Conservation (phyloP, 2,888 invertebrate species). For the Oasisia sp. region DNA sequence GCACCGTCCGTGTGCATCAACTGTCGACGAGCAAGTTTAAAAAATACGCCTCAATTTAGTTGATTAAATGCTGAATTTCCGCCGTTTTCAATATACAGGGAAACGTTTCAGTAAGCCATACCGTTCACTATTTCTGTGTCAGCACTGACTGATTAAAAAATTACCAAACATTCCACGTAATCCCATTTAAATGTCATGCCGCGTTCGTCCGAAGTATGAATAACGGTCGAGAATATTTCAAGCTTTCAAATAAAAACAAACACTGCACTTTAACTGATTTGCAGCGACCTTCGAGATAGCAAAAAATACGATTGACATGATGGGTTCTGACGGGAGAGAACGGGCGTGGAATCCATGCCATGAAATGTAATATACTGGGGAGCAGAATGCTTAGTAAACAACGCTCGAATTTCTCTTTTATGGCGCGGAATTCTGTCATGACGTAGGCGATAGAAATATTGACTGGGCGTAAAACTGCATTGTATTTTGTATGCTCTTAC, state of each 20-base stretch:
- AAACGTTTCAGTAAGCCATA: background rate
- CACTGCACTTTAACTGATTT: background rate
- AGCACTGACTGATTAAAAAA: background rate
- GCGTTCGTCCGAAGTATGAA: background rate
- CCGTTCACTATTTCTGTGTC: background rate
- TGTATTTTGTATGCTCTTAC: too few relatives aligned
- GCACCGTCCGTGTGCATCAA: too few relatives aligned
- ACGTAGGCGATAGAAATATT: background rate
- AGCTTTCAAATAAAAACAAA: background rate
- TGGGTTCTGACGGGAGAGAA: background rate
- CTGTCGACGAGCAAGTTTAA: background rate
- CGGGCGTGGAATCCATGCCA: background rate
- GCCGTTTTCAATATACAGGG: background rate
- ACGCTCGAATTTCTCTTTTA: background rate
- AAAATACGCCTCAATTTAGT: background rate
- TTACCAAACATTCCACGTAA: background rate
- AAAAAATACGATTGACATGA: background rate
- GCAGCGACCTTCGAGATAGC: background rate
- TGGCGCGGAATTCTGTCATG: background rate
- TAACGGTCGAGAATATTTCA: background rate
- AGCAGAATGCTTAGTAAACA: background rate
- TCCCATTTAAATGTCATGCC: background rate
- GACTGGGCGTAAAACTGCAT: background rate
- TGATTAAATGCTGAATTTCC: background rate
- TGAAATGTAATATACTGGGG: background rate